Base-by-base conservation (phyloP, 2,113 vertebrate genomes). In the Amazona vittata region DNA sequence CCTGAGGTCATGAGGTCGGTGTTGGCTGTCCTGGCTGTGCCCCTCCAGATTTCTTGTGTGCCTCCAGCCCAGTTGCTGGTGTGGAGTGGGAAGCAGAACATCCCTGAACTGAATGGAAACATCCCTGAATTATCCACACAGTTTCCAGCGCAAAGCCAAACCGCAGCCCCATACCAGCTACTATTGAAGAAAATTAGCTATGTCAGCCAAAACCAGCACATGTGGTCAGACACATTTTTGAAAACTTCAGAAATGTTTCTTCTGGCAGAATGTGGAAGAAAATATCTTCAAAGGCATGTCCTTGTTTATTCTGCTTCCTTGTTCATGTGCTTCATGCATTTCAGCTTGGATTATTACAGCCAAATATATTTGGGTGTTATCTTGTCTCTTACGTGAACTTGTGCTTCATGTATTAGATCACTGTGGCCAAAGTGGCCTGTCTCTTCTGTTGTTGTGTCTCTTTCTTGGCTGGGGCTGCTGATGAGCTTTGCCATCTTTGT, bases 331-430 rank as follows among this genome's bases (percentile, higher is more conserved):
- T 76, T 86, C 14, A 10, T 70, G 46, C 10, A 5, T 84, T 93
- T 87, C 37, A 53, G 19, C 17, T 52, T 82, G 50, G 28, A 29
- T 91, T 87, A 22, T 76, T 69, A 9, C 12, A 57, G 59, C 9
- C 29, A 63, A 86, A 89, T n/a, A 31, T 8, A 50, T 14, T 53
- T 82, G 50, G 7, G 11, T 86, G 55, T 15, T 64, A 16, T 49
- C 70, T 82, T 12, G 4, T 7, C 33, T 6, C 2, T 31, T 41
- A 17, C 0, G 0, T 80, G 67, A 88, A n/a, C 43, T 78, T 4
- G 1, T 16, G 28, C 37, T 87, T 95, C 71, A 39, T 76, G 35
- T 39, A 13, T 73, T 83, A 83, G 64, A 20, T 74, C 21, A 37
- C 2, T 41, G 18, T 52, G 22, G 29, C 26, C 1, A 0, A 41